Percentiles rank a stretch among this genome's conserved stretches.
These are phyloP conservation scores for Amblyjoppa fuscipennis DNA, from an alignment of 2,888 invertebrate genomes.

Conservation along the genomic window DNA sequence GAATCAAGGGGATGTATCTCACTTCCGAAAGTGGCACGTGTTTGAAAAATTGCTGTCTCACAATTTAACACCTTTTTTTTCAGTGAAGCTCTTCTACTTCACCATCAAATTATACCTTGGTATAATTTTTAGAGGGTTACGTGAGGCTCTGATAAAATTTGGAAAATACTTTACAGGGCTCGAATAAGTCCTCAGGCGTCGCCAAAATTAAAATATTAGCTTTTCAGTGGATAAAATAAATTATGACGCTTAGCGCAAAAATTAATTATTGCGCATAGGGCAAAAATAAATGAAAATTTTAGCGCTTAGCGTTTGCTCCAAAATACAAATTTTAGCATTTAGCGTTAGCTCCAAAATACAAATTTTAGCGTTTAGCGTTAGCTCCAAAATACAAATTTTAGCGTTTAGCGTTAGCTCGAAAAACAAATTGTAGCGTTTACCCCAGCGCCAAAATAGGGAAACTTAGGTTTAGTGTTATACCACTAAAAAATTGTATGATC, in stretches of 20 bases:
- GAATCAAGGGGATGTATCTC: constrained; percentile 57
- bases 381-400: neutral
- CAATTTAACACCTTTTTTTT: constrained; percentile 9
- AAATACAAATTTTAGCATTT: too few species aligned
- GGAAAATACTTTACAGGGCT: neutral
- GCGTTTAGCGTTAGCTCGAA: too few species aligned
- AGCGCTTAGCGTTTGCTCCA: too few species aligned
- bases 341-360: too few species aligned
- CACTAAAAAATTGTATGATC: too few species aligned
- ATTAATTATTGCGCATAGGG: neutral
- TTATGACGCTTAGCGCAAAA: neutral
- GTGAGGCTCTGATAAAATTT: neutral
- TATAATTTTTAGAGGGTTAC: too few species aligned
- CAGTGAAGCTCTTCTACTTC: neutral
- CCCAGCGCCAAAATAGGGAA: too few species aligned
- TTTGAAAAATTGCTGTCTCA: neutral
- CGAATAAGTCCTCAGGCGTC: neutral
- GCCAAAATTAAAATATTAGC: neutral
- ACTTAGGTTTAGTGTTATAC: too few species aligned
- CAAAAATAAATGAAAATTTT: neutral
- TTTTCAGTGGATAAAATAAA: neutral
- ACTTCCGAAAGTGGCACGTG: neutral
- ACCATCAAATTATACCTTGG: neutral
- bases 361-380: too few species aligned
- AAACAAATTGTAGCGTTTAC: neutral